Base-by-base conservation (phyloP, 92 coral and sea anemone genomes). In the Palythoa grandis region DNA sequence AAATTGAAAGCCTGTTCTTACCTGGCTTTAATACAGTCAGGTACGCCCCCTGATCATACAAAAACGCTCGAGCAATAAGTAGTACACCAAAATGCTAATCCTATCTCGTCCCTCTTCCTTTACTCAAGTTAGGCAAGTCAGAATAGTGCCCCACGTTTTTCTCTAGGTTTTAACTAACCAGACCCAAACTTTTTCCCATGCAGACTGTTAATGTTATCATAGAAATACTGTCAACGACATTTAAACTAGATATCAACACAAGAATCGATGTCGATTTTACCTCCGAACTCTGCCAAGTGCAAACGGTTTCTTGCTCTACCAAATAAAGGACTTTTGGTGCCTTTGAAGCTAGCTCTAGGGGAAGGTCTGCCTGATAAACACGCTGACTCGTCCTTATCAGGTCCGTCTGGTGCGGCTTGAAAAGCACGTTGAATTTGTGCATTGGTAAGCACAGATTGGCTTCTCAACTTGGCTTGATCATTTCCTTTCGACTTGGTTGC, bases 361-460 rank as follows among this genome's bases (percentile, higher is more conserved):
- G 23, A 22, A 5, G 40, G 47, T 40, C 85, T 67, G 7, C 74
- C 85, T 1, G 23, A 1, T 19, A 80, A 52, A 29, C 56, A 80
- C 9, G 60, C 57, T 17, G 74, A 9, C 23, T 35, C 24, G 1
- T 65, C 85, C 25, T 80, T 68, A 54, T 65, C 75, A 10, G 58
- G 74, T 15, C 65, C 61, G 15, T 80, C 61, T 5, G 58, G 74
- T 48, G 74, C 85, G 8, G 85, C 75, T 17, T 68, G 43, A 19
- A 52, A 80, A 2, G 85, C 85, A 11, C 72, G 72, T 29, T 65
- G 85, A 53, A 80, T 80, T 39, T 80, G 85, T 23, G 85, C 74
- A 10, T 80, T 80, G 8, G 85, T 80, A n/a, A 80, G 63, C 39
- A 80, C 85, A 23, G 85, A 80, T 24, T 80, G 85, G 39, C 85